A percentile compares a stretch with the other conserved stretches of the same genome.
Conservation (phyloP, 37 sponge, comb jelly and placozoan genomes). For the Spongilla lacustris region DNA sequence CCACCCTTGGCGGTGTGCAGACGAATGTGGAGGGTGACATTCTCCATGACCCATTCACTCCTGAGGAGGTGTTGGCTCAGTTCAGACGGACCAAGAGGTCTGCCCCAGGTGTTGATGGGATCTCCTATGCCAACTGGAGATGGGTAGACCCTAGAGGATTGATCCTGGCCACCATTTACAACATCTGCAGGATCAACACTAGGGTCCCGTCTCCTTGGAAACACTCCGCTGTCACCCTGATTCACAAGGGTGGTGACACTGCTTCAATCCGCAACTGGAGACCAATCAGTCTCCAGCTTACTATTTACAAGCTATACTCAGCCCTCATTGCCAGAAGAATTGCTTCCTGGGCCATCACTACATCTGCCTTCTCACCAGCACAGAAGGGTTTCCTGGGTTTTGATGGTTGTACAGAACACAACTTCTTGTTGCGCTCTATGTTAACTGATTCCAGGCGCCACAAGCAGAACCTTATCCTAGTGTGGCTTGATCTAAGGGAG, state of each 20-base stretch:
- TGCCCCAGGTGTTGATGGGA: neutral
- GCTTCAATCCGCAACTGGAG: slow-evolving; percentile 19
- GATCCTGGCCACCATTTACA: slow-evolving; percentile 4
- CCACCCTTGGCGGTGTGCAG: neutral
- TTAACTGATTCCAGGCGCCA: slow-evolving; percentile 10
- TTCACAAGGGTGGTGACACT: slow-evolving; percentile 22
- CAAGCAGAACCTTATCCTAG: slow-evolving; percentile 1
- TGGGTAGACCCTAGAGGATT: neutral
- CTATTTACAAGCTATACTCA: slow-evolving; percentile 40
- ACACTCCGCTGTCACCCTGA: slow-evolving; percentile 12
- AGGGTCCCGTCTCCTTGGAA: slow-evolving; percentile 22
- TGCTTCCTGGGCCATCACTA: slow-evolving; percentile 21
- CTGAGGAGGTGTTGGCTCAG: neutral
- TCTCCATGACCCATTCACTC: neutral
- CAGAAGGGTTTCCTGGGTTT: slow-evolving; percentile 52
- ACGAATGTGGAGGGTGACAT: neutral
- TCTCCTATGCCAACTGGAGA: neutral
- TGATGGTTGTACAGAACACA: slow-evolving; percentile 43
- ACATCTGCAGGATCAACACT: slow-evolving; percentile 15
- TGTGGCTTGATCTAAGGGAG: slow-evolving; percentile 48
- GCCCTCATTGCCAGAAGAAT: slow-evolving; percentile 50
- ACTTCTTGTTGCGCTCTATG: slow-evolving; percentile 20
- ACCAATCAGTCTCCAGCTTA: slow-evolving; percentile 42
- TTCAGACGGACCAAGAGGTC: neutral
- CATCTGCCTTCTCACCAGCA: neutral